Conservation (phyloP, 2,888 invertebrate genomes). For the Macrosiphum euphorbiae region DNA sequence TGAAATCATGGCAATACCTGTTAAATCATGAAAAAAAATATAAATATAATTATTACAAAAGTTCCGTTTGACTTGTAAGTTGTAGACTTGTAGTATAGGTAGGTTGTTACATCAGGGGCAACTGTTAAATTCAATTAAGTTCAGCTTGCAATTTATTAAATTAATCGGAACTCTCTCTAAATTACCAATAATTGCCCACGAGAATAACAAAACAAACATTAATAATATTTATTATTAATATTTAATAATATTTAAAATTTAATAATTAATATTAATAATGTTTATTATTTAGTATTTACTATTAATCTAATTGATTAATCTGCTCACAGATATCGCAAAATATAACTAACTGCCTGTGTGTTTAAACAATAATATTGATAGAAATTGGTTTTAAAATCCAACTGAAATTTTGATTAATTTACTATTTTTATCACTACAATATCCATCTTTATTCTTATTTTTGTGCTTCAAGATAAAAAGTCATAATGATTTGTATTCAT, state of each 20-base stretch:
- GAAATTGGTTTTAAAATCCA: background rate
- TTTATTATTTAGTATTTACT: no score
- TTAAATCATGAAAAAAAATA: background rate
- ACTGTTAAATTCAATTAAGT: background rate
- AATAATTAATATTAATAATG: no score
- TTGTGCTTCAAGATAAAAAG: background rate
- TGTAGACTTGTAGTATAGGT: background rate
- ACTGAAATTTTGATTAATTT: background rate
- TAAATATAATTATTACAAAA: background rate
- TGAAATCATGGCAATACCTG: constrained; percentile 79
- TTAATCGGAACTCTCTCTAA: background rate
- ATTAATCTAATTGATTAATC: background rate
- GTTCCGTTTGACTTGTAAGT: background rate
- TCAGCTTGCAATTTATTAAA: background rate
- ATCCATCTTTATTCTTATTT: background rate
- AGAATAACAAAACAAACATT: background rate
- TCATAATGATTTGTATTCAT: background rate
- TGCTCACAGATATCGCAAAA: background rate
- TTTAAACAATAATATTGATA: background rate
- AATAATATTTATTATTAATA: no score
- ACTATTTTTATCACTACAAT: background rate
- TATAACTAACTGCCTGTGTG: background rate
- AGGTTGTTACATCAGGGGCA: background rate
- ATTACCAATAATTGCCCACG: background rate
- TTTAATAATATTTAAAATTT: no score